These are phyloP conservation scores for Flexamia atlantica DNA, from an alignment of 2,888 invertebrate genomes.

Conservation along the genomic window DNA sequence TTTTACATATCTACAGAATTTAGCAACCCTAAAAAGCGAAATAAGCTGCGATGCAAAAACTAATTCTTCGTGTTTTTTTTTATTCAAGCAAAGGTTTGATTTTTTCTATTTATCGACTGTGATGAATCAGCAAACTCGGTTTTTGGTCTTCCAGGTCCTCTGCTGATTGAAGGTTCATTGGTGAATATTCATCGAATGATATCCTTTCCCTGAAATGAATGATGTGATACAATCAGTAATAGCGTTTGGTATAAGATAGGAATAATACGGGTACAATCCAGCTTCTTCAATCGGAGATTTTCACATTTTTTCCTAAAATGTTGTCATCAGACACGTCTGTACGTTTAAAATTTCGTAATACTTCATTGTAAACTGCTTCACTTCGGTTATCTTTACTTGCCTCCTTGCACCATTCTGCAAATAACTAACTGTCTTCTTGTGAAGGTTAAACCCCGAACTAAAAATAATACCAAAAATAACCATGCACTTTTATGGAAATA, in stretches of 20 bases:
- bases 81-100: slow-evolving; percentile 4
- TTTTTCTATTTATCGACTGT: slow-evolving; percentile 2
- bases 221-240: background rate
- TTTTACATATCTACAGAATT: slow-evolving; percentile 5
- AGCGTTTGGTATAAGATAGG: background rate
- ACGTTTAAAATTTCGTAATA: background rate
- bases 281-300: background rate
- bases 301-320: too few relatives aligned
- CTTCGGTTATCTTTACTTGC: background rate
- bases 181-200: background rate
- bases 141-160: slow-evolving; percentile 29
- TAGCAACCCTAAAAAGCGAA: background rate
- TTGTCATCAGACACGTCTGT: too few relatives aligned
- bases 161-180: slow-evolving; percentile 12
- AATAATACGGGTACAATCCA: background rate
- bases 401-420: background rate
- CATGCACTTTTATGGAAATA: background rate
- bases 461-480: background rate
- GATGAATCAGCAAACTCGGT: background rate
- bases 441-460: background rate
- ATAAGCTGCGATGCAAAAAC: background rate
- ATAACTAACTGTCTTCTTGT: background rate
- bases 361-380: background rate
- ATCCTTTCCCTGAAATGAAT: background rate
- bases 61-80: background rate